Base-by-base conservation (phyloP, 2,797 vertebrate genomes). In the Alca torda region DNA sequence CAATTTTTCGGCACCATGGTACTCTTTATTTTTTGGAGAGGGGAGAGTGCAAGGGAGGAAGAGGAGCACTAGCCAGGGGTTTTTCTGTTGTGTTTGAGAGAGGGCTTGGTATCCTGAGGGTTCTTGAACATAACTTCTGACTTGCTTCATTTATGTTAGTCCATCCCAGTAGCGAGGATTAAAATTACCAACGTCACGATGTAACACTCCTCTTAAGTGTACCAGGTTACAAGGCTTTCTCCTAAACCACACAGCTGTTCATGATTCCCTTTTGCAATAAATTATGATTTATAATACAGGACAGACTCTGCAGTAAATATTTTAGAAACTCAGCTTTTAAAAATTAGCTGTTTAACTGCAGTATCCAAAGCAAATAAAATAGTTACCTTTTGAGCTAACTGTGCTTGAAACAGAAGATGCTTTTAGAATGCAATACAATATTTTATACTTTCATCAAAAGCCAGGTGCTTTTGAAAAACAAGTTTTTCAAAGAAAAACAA, bases 361-460 rank as follows among this genome's bases (percentile, higher is more conserved):
- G 64, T 91, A 74, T 88, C 84, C 79, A 86, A 88, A 95, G 61
- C 86, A 94, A 91, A 93, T 85, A 51, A 85, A 92, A 77, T 80
- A 80, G 13, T 83, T 87, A 35, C 68, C n/a, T 95, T 95, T 87
- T 87, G 64, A 95, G 72, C 64, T 93, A 89, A 70, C 43, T 60
- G n/a, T 80, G 28, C 76, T 87, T 90, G 57, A 90, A 93, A 51
- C 21, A 74, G 68, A 83, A 83, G 19, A 18, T 73, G 30, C 24
- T 64, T 90, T 77, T 60, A 48, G 61, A 87, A 59, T 35, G 16
- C 19, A 77, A 14, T 41, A 4, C 31, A 54, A 12, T 73, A 70
- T 69, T 81, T 56, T 17, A 64, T 45, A 23, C 57, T 88, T 87
- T 11, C 17, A 83, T 57, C 46, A 79, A 83, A 85, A 91, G 11